Evolutionary conservation across 2,888 invertebrate species (phyloP), one percentile per base, ranked within the genome.

Genomic region (Keiferia lycopersicella): DNA sequence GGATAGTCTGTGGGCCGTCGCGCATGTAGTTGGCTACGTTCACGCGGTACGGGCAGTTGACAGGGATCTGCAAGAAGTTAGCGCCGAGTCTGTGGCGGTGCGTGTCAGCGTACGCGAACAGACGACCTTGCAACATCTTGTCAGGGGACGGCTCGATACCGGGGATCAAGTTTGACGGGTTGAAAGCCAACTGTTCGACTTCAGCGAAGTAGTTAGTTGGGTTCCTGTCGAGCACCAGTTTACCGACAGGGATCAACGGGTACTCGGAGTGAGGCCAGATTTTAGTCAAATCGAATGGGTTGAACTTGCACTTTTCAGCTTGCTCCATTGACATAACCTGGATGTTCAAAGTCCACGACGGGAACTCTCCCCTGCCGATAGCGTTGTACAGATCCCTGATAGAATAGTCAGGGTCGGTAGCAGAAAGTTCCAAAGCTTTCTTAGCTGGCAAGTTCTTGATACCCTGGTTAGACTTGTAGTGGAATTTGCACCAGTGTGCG

Each of bases 271-370:
- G 97, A 0, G 97, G 94, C 98, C 98, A 98, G 30, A 97, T 87
- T 92, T 98, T 98, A 0, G 98, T 98, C 67, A 98, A 80, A 84
- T 99, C 98, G 84, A 99, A 98, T 45, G 98, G 98, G 92, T 98
- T 98, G 88, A 95, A 97, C 73, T 93, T 93, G 80, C 92, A 94
- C 41, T 91, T 94, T 72, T 96, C 95, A 0, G 97, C 98, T 87
- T 98, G 95, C 66, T 95, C 95, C 77, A 94, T 94, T 0, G 97
- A 97, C 98, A 99, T 98, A 3, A 97, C 94, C 88, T 98, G 97
- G 69, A 98, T 95, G 75, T 93, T 95, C 65, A 97, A 83, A 1
- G 95, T 95, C 96, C 96, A 99, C 1, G 95, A 92, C 14, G 96
- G 96, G 77, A 83, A 94, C 4, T 95, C 90, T 48, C 95, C 95